Base-by-base conservation (phyloP, 2,113 vertebrate genomes). In the Picathartes gymnocephalus region DNA sequence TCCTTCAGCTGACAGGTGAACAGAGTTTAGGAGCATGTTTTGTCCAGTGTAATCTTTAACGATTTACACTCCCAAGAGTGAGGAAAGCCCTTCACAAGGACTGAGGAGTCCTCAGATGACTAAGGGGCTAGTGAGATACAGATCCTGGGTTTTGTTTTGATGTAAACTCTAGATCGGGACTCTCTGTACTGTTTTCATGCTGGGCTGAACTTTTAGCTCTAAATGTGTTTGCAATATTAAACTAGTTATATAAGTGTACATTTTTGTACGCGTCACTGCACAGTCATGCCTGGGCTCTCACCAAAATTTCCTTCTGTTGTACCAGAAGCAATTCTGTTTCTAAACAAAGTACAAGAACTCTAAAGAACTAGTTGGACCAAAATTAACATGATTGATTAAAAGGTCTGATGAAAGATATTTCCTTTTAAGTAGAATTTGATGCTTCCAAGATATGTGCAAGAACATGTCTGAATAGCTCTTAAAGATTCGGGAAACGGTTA, bases 211-310 rank as follows among this genome's bases (percentile, higher is more conserved):
- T 93, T 83, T 62, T 35, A 94, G 45, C 24, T 90, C 66, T 60
- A 60, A 72, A 57, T 39, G 21, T 92, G 80, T 83, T 93, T 88
- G 60, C 72, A 83, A 39, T 88, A 81, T 88, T 93, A 81, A 94
- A 44, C 47, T 51, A 28, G 68, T 97, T 96, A 92, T 48, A 76
- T 92, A 95, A 94, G 64, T 47, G 70, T 51, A 53, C 42, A 18
- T 77, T 92, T 94, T 71, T 88, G 47, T 44, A 81, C 13, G 76
- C 88, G 54, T 83, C 91, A 90, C 39, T 91, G 83, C 88, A 70
- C 92, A 84, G 64, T 54, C 42, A 58, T 81, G 69, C 64, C 39
- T 72, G 68, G 66, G 22, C 61, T 85, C 70, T 90, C 44, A 62
- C 33, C 37, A 64, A 90, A 78, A 71, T 44, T 77, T 44, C 60